Base-by-base conservation (phyloP, 2,888 invertebrate species). In the Dinocampus coccinellae region DNA sequence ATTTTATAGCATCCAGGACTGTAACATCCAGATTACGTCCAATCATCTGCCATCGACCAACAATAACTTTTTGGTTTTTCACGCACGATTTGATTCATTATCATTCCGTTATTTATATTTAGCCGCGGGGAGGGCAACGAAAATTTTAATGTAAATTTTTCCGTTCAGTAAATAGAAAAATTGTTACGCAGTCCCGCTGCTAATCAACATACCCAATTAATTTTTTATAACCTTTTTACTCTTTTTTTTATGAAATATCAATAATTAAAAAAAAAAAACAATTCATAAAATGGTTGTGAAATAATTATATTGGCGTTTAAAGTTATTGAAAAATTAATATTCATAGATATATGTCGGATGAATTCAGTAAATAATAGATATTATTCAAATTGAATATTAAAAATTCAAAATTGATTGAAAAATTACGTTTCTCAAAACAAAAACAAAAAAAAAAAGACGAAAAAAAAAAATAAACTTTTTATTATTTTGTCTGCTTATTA, bases 31-130 rank as follows among this genome's bases (percentile, higher is more conserved):
- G 71, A 69, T 73, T 75, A 72, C 73, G 78, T 78, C 82, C 85
- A 85, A 84, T 85, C 84, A 83, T 84, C 84, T 83, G 82, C 81
- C 80, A 78, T 76, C 80, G 80, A 76, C 60, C 58, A 65, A 65
- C 79, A 82, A 85, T 85, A 84, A 84, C 83, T 86, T 86, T 85
- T 85, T 86, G 84, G 84, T 84, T 86, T 85, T 85, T 85, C 82
- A 81, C 80, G 81, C 70, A 69, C 83, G 83, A 86, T 84, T 85
- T 85, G 84, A 85, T 85, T 85, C 84, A 85, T 85, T 85, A 85
- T 85, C 84, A 82, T 84, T 84, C 82, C 79, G 84, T 84, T 85
- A 83, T 85, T 85, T 85, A 85, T 84, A 85, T 85, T 84, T 82
- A 80, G 57, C 58, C 60, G 16, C n/a, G n/a, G n/a, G 20, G 52